Percentiles rank a stretch among this genome's conserved stretches.
Evolutionary conservation across 2,113 vertebrate species (phyloP).

Genomic region (Micronycteris hirsuta): DNA sequence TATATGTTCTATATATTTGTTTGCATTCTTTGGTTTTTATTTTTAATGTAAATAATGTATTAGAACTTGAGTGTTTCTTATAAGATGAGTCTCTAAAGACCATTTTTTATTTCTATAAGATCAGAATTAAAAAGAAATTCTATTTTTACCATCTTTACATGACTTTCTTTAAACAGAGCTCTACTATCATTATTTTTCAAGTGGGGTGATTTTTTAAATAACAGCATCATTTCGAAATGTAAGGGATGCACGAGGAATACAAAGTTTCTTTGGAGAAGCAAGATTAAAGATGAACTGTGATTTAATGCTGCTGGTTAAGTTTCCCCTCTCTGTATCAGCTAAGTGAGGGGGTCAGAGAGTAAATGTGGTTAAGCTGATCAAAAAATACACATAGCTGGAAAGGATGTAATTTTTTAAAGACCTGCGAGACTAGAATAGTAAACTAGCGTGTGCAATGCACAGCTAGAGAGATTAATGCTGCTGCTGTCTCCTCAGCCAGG

Average conservation of each 20-base stretch:
- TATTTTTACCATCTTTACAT: background rate
- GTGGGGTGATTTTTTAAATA: background rate
- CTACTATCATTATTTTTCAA: background rate
- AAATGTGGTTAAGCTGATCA: slow-evolving; percentile 19
- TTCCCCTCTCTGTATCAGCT: background rate
- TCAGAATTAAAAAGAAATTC: background rate
- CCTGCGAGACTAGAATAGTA: background rate
- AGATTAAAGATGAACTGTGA: background rate
- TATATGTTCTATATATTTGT: background rate
- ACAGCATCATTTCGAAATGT: background rate
- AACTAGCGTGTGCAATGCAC: background rate
- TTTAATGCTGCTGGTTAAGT: background rate
- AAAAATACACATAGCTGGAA: background rate
- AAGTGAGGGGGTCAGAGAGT: background rate
- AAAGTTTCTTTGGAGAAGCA: background rate
- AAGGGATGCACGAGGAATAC: background rate
- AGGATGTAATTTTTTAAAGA: background rate
- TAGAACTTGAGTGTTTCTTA: background rate
- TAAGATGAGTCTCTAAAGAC: background rate
- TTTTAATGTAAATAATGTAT: background rate
- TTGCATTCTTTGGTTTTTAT: background rate
- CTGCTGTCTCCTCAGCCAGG: background rate
- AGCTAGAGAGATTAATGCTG: slow-evolving; percentile 51
- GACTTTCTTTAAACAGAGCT: background rate
- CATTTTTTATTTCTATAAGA: background rate